These are phyloP conservation scores for Phyllostomus discolor DNA, from an alignment of 2,113 vertebrate species.

Conservation along the genomic window DNA sequence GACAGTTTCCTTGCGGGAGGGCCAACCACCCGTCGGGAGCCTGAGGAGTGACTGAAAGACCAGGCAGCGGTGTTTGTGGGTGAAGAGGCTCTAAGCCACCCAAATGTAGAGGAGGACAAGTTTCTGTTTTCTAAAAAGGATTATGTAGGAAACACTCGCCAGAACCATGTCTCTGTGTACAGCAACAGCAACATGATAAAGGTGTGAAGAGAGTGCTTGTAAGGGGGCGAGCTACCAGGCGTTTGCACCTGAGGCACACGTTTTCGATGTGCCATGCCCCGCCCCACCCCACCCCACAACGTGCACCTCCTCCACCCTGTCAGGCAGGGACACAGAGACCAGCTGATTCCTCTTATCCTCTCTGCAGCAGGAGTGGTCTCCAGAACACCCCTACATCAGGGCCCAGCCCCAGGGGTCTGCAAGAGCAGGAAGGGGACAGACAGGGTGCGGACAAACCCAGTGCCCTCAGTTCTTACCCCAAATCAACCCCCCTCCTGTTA, in stretches of 20 bases:
- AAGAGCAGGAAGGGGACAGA: not conserved
- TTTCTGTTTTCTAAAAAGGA: not conserved
- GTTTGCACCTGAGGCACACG: not conserved
- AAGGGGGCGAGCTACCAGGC: no score
- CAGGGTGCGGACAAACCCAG: not conserved
- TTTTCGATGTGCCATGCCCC: rapidly evolving
- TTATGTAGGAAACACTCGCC: not conserved
- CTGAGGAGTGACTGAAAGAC: not conserved
- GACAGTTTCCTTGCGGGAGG: not conserved
- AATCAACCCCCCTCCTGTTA: not conserved
- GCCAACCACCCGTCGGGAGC: rapidly evolving
- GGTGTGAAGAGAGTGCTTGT: not conserved
- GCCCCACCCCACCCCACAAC: not conserved
- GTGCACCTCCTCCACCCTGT: not conserved
- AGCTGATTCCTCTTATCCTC: not conserved
- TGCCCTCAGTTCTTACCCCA: not conserved
- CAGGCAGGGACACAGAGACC: not conserved
- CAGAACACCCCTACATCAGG: not conserved
- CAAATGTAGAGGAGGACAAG: not conserved
- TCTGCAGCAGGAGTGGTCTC: not conserved
- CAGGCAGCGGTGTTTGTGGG: not conserved
- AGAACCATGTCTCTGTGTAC: not conserved
- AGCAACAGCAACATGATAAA: not conserved
- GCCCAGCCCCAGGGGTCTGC: not conserved
- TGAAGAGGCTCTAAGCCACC: not conserved